Evolutionary conservation across 2,797 vertebrate species (phyloP).

Genomic region (Gymnoscopelus microlampas): DNA sequence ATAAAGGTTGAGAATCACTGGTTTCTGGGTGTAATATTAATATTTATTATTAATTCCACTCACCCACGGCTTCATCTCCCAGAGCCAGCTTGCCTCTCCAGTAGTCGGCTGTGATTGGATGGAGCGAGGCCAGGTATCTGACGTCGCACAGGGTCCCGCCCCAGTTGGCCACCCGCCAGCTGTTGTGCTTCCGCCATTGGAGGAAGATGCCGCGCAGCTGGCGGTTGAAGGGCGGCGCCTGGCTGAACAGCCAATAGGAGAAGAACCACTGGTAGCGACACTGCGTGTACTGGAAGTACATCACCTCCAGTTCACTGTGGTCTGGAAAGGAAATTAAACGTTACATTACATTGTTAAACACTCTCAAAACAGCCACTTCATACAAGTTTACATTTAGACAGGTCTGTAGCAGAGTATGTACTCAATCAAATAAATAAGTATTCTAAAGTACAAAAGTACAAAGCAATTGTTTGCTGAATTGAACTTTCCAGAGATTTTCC

Average conservation of each 20-base stretch:
- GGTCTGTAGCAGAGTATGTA: no score
- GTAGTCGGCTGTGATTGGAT: slow-evolving; percentile 66
- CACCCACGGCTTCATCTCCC: slow-evolving; percentile 64
- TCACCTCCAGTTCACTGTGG: slow-evolving; percentile 54
- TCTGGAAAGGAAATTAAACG: slow-evolving; percentile 18
- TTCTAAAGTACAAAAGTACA: no score
- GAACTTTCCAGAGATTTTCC: no score
- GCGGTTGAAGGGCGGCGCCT: slow-evolving; percentile 51
- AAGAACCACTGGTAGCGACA: slow-evolving; percentile 71
- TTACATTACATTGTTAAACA: no score
- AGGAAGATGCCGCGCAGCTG: slow-evolving; percentile 64
- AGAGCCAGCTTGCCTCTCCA: slow-evolving; percentile 64
- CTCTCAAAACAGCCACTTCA: no score
- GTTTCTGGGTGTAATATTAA: no score
- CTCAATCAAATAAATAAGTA: no score
- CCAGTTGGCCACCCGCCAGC: slow-evolving; percentile 61
- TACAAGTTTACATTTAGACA: no score
- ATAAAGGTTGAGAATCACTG: no score
- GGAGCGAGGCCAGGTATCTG: slow-evolving; percentile 69
- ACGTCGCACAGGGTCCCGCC: slow-evolving; percentile 61
- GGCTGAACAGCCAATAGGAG: slow-evolving; percentile 68
- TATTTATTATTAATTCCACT: slow-evolving; percentile 3
- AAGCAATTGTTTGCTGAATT: no score
- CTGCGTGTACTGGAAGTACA: slow-evolving; percentile 55
- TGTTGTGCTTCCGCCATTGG: slow-evolving; percentile 63